A percentile compares a stretch with the other conserved stretches of the same genome.
These are phyloP conservation scores for Cygnus buccinator DNA, from an alignment of 2,113 vertebrate genomes.

Conservation along the genomic window DNA sequence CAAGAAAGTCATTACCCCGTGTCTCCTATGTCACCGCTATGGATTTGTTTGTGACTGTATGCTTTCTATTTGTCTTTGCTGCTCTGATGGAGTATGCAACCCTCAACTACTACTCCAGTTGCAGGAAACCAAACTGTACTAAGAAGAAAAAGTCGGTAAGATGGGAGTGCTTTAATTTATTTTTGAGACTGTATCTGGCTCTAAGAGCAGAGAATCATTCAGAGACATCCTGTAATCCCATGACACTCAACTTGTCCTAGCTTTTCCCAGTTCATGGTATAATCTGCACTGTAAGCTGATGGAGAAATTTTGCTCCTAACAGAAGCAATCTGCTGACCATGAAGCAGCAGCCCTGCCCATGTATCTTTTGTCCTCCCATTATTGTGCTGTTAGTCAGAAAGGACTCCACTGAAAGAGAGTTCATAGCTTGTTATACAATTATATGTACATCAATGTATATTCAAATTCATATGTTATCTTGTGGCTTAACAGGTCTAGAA, in stretches of 20 bases:
- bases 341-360: background rate
- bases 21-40: conserved; percentile 97
- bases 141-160: conserved; percentile 88
- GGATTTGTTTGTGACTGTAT: conserved; percentile 97
- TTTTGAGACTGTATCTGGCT: background rate
- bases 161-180: background rate
- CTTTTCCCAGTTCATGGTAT: background rate
- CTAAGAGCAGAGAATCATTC: background rate
- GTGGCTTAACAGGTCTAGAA: background rate
- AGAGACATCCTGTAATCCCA: background rate
- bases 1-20: conserved; percentile 91
- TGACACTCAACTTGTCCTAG: background rate
- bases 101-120: conserved; percentile 93
- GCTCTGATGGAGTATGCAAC: conserved; percentile 97
- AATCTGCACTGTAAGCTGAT: background rate
- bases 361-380: background rate
- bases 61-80: conserved; percentile 96
- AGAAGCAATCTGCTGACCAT: background rate
- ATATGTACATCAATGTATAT: background rate
- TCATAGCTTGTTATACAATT: background rate
- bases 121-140: conserved; percentile 76
- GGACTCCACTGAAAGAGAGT: background rate
- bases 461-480: background rate
- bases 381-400: background rate
- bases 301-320: background rate